Percentiles rank a stretch among this genome's conserved stretches.
These are phyloP conservation scores for Myiotriccus ornatus DNA, from an alignment of 2,797 vertebrate species.

Conservation along the genomic window DNA sequence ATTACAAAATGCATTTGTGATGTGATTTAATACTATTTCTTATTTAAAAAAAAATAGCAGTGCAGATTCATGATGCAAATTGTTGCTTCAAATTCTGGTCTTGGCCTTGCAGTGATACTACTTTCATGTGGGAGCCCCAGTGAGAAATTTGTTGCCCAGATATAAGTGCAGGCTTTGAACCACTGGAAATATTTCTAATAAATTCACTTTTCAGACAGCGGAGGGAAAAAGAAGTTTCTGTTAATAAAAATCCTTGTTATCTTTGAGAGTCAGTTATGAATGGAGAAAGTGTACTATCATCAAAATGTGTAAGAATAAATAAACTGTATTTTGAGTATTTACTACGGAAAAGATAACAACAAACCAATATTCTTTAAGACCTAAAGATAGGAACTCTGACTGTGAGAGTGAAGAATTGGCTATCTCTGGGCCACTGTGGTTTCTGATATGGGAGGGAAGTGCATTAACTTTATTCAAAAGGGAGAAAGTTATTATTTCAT, in stretches of 20 bases:
- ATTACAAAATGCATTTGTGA: neutral
- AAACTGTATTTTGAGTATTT: neutral
- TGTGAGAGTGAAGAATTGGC: neutral
- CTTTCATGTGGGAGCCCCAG: neutral
- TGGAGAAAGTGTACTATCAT: neutral
- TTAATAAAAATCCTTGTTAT: neutral
- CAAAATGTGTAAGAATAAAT: neutral
- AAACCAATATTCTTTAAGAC: neutral
- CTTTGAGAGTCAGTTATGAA: neutral
- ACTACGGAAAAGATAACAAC: neutral
- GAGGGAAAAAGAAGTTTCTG: neutral
- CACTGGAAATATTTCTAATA: neutral
- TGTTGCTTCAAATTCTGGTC: neutral
- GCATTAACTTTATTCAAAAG: neutral
- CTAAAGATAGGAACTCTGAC: neutral
- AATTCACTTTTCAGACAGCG: neutral
- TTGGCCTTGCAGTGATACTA: neutral
- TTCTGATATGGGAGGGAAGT: neutral
- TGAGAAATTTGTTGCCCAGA: neutral
- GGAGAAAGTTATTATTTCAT: neutral
- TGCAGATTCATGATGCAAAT: neutral
- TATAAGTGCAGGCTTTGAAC: neutral
- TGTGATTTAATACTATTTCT: neutral
- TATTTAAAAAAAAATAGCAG: accelerated
- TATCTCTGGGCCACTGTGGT: neutral